Evolutionary conservation across 2,113 vertebrate species (phyloP).

Genomic region (Perccottus glenii): DNA sequence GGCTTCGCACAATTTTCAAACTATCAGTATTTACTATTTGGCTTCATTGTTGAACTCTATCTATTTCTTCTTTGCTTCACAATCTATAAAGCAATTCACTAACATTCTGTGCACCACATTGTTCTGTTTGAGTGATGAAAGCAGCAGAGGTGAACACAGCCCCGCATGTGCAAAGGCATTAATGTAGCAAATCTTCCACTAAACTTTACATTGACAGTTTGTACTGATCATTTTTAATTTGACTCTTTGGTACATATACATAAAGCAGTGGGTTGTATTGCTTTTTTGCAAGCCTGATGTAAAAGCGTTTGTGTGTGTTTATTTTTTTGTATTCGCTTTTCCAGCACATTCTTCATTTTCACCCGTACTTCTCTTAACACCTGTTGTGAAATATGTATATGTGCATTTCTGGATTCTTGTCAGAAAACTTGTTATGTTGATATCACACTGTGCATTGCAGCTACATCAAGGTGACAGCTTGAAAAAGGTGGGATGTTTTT

Average conservation of each 20-base stretch:
- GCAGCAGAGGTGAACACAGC: no score
- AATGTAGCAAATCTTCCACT: no score
- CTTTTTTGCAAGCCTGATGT: conserved; percentile 10
- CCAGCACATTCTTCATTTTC: conserved; percentile 18
- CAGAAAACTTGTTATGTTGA: conserved; percentile 72
- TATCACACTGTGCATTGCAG: conserved; percentile 65
- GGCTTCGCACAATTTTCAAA: no score
- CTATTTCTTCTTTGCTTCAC: no score
- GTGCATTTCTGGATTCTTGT: conserved; percentile 68
- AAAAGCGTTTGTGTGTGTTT: conserved; percentile 1
- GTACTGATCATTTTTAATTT: background rate
- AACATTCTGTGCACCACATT: no score
- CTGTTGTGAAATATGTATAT: conserved; percentile 74
- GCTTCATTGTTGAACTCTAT: no score
- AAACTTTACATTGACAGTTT: no score
- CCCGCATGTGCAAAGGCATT: no score
- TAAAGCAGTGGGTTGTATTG: background rate
- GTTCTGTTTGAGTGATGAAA: no score
- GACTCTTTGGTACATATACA: background rate
- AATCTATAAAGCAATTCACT: background rate
- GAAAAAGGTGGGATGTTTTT: conserved; percentile 68
- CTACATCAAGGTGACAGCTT: conserved; percentile 68
- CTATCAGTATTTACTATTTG: no score
- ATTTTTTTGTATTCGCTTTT: conserved; percentile 20
- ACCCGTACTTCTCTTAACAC: conserved; percentile 50